Conservation (phyloP, 2,113 vertebrate species). For the Pluvianellus socialis region DNA sequence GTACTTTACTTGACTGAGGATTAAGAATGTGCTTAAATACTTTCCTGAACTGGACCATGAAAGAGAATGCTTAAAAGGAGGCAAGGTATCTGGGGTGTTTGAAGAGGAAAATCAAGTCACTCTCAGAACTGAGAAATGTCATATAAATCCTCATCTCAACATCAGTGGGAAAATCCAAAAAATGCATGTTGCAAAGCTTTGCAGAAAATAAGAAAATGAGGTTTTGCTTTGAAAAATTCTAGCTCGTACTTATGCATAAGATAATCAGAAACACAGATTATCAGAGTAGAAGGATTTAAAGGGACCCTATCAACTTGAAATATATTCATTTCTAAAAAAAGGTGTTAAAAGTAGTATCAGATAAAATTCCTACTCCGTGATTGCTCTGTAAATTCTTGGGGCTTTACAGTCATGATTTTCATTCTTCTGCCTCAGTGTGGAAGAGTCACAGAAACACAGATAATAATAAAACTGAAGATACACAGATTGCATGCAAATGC, state of each 20-base stretch:
- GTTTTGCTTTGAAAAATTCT: constrained; percentile 44
- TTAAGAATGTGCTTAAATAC: constrained; percentile 1
- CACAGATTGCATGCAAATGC: background rate
- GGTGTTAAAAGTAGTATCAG: background rate
- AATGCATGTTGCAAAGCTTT: background rate
- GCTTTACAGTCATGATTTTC: background rate
- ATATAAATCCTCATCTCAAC: constrained; percentile 7
- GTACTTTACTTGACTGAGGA: background rate
- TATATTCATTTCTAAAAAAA: background rate
- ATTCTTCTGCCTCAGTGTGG: background rate
- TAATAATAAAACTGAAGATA: background rate
- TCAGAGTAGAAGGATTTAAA: constrained; percentile 11
- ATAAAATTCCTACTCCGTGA: background rate
- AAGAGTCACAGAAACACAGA: background rate
- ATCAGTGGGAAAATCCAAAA: constrained; percentile 10
- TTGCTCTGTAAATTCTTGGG: background rate
- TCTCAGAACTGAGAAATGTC: constrained; percentile 30
- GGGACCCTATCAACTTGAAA: background rate
- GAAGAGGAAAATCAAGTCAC: constrained; percentile 12
- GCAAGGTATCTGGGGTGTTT: background rate
- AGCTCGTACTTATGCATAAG: background rate
- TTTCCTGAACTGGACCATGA: background rate
- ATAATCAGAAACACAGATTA: constrained; percentile 36
- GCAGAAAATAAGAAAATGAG: constrained; percentile 8
- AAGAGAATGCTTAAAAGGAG: background rate